Base-by-base conservation (phyloP, 2,888 invertebrate species). In the Muschampia plurimacula region DNA sequence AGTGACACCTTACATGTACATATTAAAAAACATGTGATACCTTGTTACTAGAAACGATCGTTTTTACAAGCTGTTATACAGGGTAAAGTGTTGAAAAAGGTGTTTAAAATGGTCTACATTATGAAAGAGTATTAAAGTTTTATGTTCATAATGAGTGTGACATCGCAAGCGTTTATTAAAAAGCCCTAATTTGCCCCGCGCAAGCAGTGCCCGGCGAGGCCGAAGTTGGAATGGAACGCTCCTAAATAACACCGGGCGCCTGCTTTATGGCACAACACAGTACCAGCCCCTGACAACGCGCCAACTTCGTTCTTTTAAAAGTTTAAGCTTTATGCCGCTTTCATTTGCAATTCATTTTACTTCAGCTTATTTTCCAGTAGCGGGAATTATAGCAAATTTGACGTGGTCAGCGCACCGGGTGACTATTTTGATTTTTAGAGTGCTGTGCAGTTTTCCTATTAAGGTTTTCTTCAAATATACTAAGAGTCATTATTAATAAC, bases 241-340 rank as follows among this genome's bases (percentile, higher is more conserved):
- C 87, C 83, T 91, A 89, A 91, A 89, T 89, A 83, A 89, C 91
- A 90, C 86, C 86, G 80, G 87, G 84, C 82, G 86, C 84, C 78
- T 86, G 84, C 77, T 89, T 87, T 87, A 88, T 86, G 81, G 90
- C 85, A 88, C 91, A 81, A 80, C 80, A 80, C 77, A 69, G 80
- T 76, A 74, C 81, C 78, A 79, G 77, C 78, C 81, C 74, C 80
- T 86, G 85, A 86, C 83, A 83, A 80, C 78, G 80, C 81, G 84
- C 84, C 82, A 86, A 87, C 82, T 82, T 77, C 66, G 68, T 77
- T 74, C 72, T 77, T 77, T 77, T 71, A 70, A 72, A 76, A 76
- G 44, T 74, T 75, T 74, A 6, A 67, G 64, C 57, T 67, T 72
- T 63, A 72, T 57, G 44, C 57, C 13, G 46, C 65, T n/a, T 59